Base-by-base conservation (phyloP, 1,140 invertebrate species). In the Leptonema lineaticorne region DNA sequence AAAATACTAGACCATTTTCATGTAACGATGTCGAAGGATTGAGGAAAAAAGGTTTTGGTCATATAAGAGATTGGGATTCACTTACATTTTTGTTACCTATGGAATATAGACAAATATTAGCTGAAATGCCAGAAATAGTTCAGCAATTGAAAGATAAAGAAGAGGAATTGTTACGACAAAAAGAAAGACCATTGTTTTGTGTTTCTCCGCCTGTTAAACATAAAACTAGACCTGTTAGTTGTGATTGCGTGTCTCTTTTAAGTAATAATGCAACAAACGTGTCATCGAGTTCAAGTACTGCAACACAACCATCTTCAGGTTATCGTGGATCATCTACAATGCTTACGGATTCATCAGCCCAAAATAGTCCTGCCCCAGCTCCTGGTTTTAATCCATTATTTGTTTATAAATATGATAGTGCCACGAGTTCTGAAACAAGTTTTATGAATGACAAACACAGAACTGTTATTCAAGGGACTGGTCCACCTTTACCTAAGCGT, bases 21-120 rank as follows among this genome's bases (percentile, higher is more conserved):
- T 93, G 90, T 75, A 91, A 89, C 71, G 92, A 95, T 75, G 83
- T 94, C 30, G 93, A 95, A 78, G 84, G 87, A 24, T 78, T 95
- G 14, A 89, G 89, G 73, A 89, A 89, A 73, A 88, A 89, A 76
- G 90, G 91, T 67, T 89, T 95, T 68, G 86, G 86, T 22, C 92
- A 95, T 74, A 88, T 96, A 8, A 86, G 88, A 74, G 94, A 97
- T 76, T 96, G 94, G 94, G 92, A 95, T 75, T 95, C 92, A 0
- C 80, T 97, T 30, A 93, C 91, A 67, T 90, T 95, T 59, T 81
- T 97, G 18, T 77, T 97, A 41, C 94, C 94, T 0, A 81, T 83
- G 59, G 92, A 96, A 76, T 93, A 93, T 75, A 85, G 85, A 65
- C 84, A 87, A 70, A 84, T 91, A 50, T 75, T 93, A 60, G 85